These are phyloP conservation scores for Leptodactylus fallax DNA, from an alignment of 2,797 vertebrate genomes.

Conservation along the genomic window DNA sequence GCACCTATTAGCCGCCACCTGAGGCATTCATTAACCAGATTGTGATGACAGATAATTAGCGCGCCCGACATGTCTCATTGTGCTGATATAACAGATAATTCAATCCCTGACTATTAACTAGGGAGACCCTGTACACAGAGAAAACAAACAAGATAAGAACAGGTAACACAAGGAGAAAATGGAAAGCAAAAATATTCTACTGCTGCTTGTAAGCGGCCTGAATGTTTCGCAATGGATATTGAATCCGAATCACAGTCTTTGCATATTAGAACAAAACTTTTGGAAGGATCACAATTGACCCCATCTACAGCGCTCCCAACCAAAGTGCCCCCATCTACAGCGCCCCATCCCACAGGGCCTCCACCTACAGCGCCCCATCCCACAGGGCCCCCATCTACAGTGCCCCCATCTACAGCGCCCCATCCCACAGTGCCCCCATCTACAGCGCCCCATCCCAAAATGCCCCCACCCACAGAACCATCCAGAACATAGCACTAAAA, in stretches of 20 bases:
- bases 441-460: too few relatives aligned
- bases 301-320: not conserved
- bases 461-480: too few relatives aligned
- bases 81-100: conserved; percentile 33
- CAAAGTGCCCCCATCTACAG: too few relatives aligned
- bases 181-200: conserved; percentile 5
- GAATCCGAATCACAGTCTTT: not conserved
- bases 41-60: conserved; percentile 18
- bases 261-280: not conserved
- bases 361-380: too few relatives aligned
- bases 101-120: not conserved
- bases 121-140: not conserved
- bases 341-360: too few relatives aligned
- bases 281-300: not conserved
- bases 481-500: not conserved
- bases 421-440: too few relatives aligned
- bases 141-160: not conserved
- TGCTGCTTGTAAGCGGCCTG: not conserved
- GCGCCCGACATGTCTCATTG: conserved; percentile 2
- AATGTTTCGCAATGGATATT: not conserved
- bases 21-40: conserved; percentile 26
- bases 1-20: conserved; percentile 16
- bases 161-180: not conserved
- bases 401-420: too few relatives aligned
- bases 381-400: too few relatives aligned